Evolutionary conservation across 1,140 invertebrate species (phyloP).

Genomic region (Steinernema feltiae): DNA sequence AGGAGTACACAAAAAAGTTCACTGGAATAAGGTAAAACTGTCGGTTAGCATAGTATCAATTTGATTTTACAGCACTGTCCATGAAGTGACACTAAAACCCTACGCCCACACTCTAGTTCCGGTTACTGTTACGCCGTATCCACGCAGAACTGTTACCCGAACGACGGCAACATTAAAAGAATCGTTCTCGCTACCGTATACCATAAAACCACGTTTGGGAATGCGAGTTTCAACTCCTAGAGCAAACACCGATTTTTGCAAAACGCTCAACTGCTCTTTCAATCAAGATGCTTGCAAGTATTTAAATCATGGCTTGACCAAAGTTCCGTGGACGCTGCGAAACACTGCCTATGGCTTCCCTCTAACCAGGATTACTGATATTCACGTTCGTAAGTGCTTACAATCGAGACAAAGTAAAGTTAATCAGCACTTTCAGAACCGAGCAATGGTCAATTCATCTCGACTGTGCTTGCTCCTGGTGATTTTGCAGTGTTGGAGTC

Average conservation of each 20-base stretch:
- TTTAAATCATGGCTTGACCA: slow-evolving; percentile 52
- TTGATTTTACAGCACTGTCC: slow-evolving; percentile 8
- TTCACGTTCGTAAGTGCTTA: slow-evolving; percentile 18
- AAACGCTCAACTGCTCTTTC: slow-evolving; percentile 52
- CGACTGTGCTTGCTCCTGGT: slow-evolving; percentile 50
- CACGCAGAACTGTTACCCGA: slow-evolving; percentile 16
- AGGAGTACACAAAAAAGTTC: slow-evolving; percentile 8
- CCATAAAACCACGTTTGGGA: slow-evolving; percentile 1
- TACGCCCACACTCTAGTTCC: slow-evolving; percentile 19
- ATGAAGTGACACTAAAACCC: slow-evolving; percentile 22
- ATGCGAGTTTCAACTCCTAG: slow-evolving; percentile 25
- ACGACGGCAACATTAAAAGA: slow-evolving; percentile 5
- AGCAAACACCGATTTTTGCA: slow-evolving; percentile 43
- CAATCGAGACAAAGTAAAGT: not conserved
- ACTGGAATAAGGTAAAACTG: slow-evolving; percentile 17
- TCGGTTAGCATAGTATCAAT: slow-evolving; percentile 21
- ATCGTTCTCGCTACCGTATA: slow-evolving; percentile 17
- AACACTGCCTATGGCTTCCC: slow-evolving; percentile 41
- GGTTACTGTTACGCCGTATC: not conserved
- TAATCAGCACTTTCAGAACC: slow-evolving; percentile 45
- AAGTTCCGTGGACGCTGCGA: slow-evolving; percentile 54
- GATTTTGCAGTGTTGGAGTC: slow-evolving; percentile 57
- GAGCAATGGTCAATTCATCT: slow-evolving; percentile 54
- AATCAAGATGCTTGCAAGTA: slow-evolving; percentile 58
- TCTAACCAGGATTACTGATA: slow-evolving; percentile 32